These are phyloP conservation scores for Rhinichthys osculus DNA, from an alignment of 2,797 vertebrate genomes.

Conservation along the genomic window DNA sequence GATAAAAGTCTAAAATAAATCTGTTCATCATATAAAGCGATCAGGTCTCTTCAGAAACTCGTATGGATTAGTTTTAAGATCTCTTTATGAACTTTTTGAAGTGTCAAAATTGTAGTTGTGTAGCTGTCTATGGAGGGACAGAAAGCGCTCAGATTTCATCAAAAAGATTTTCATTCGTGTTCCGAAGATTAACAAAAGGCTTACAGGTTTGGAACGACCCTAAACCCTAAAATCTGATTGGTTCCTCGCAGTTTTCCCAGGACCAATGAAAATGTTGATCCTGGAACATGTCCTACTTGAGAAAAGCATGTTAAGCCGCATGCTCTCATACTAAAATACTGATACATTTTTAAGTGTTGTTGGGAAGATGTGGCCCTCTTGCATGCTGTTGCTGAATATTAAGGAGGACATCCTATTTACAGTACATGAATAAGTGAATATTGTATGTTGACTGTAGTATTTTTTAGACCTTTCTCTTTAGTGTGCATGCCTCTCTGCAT, in stretches of 20 bases:
- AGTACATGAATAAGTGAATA: constrained; percentile 14
- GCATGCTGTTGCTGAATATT: constrained; percentile 22
- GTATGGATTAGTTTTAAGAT: no score
- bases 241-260: background rate
- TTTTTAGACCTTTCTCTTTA: background rate
- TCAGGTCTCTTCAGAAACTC: no score
- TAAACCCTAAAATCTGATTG: background rate
- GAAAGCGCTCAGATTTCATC: no score
- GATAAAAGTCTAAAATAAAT: no score
- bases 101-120: no score
- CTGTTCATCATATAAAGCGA: no score
- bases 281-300: constrained; percentile 23
- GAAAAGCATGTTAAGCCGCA: background rate
- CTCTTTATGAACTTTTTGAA: no score
- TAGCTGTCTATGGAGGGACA: no score
- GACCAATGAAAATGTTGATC: background rate
- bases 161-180: no score
- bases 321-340: background rate
- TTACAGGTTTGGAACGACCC: no score
- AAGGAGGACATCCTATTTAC: background rate
- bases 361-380: background rate
- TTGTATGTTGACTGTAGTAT: constrained; percentile 12
- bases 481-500: constrained; percentile 61
- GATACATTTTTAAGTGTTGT: background rate
- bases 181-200: no score